These are phyloP conservation scores for Drosophila vallismaia DNA, from an alignment of 2,888 invertebrate genomes.

Conservation along the genomic window DNA sequence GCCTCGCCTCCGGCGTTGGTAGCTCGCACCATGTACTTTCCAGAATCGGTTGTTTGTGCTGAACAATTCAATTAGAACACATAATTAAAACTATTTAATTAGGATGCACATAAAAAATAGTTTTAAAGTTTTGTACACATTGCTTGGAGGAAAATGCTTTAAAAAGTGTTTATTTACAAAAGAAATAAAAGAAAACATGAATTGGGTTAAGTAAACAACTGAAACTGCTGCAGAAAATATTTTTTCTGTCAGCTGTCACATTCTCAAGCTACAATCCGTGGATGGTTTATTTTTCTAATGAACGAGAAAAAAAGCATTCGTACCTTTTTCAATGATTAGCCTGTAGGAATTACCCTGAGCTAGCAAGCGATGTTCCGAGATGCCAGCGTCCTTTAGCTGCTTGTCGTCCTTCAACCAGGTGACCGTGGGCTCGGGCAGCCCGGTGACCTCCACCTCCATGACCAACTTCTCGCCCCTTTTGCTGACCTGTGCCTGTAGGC, in stretches of 20 bases:
- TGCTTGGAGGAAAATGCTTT: too few species aligned
- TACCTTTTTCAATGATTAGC: constrained; percentile 90
- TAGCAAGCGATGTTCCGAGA: constrained; percentile 85
- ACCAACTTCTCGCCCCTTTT: constrained; percentile 89
- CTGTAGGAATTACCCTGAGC: constrained; percentile 89
- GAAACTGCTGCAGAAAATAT: background rate
- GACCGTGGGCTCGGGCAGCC: constrained; percentile 89
- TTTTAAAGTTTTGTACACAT: background rate
- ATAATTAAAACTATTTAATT: constrained; percentile 8
- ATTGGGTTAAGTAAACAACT: constrained; percentile 32
- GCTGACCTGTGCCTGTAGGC: constrained; percentile 90
- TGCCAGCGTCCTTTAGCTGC: constrained; percentile 85
- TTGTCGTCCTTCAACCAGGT: constrained; percentile 90
- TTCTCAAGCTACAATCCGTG: background rate
- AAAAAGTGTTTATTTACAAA: background rate
- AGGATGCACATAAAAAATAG: constrained; percentile 2
- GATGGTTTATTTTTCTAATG: background rate
- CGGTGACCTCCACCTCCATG: constrained; percentile 92
- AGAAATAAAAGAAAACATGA: background rate
- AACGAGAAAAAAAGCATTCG: background rate
- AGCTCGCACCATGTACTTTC: constrained; percentile 90
- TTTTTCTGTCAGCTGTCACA: constrained; percentile 21
- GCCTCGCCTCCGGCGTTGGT: constrained; percentile 91
- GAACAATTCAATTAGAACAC: constrained; percentile 34
- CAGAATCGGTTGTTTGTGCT: constrained; percentile 88